phyloP scores from a whole-genome alignment of 2,888 invertebrate species.

The Megamerina dolium region DNA sequence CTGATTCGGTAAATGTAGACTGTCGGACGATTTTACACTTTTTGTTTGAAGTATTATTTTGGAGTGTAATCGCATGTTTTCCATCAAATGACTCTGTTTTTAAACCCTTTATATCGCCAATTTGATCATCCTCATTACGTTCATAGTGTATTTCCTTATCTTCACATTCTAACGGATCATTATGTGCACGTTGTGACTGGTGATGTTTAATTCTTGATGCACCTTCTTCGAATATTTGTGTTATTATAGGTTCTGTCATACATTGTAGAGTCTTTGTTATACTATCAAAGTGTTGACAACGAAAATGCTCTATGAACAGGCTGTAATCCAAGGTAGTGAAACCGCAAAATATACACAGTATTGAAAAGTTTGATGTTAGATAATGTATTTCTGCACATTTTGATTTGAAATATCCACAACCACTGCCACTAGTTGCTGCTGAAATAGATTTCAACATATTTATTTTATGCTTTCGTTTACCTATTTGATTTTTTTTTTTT shows the following conservation, averaged over 20 bases:
- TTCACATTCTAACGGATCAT: constrained; percentile 15
- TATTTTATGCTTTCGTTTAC: background rate
- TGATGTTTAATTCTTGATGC: background rate
- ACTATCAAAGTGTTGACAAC: constrained; percentile 18
- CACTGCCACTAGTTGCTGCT: constrained; percentile 4
- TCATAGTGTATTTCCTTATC: constrained; percentile 1
- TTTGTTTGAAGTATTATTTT: too few species aligned
- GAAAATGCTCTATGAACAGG: constrained; percentile 23
- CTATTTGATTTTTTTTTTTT: too few species aligned
- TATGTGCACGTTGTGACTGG: background rate
- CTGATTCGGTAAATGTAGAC: constrained; percentile 4
- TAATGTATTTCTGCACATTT: constrained; percentile 32
- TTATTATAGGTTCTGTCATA: constrained; percentile 7
- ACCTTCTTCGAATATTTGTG: constrained; percentile 1
- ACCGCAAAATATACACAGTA: constrained; percentile 25
- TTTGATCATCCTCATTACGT: constrained; percentile 10
- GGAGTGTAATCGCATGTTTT: too few species aligned
- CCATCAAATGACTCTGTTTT: too few species aligned
- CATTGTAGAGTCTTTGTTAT: constrained; percentile 8
- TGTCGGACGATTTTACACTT: background rate
- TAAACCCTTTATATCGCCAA: too few species aligned
- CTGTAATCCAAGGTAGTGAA: constrained; percentile 17
- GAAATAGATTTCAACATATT: constrained; percentile 15
- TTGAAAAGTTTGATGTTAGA: constrained; percentile 18
- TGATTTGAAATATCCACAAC: constrained; percentile 11